phyloP scores from a whole-genome alignment of 1,140 invertebrate species.

The Riptortus pedestris region DNA sequence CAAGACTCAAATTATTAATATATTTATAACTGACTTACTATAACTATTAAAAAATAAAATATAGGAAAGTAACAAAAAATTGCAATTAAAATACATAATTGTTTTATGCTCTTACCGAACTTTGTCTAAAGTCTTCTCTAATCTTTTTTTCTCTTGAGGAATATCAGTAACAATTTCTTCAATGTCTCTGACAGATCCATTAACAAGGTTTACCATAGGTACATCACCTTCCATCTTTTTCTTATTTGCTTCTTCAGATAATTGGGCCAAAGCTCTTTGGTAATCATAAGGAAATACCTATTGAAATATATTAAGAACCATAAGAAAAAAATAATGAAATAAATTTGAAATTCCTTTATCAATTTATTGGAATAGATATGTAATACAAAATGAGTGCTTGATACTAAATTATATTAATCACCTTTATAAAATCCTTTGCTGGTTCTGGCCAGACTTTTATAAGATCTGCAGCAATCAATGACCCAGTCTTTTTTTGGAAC shows the following conservation, averaged over 20 bases:
- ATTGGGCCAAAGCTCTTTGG: constrained; percentile 73
- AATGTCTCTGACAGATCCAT: constrained; percentile 59
- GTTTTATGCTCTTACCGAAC: constrained; percentile 51
- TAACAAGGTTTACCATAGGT: constrained; percentile 36
- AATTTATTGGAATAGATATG: no score
- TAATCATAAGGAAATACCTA: constrained; percentile 94
- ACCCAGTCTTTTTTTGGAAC: constrained; percentile 84
- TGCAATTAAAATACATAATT: background rate
- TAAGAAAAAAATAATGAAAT: background rate
- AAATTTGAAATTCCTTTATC: no score
- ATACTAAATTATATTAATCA: constrained; percentile 25
- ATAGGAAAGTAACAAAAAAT: background rate
- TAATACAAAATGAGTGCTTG: background rate
- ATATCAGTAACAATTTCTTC: constrained; percentile 73
- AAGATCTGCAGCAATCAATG: constrained; percentile 67
- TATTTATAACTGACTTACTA: background rate
- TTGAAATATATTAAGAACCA: constrained; percentile 13
- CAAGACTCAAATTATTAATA: no score
- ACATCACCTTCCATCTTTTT: constrained; percentile 38
- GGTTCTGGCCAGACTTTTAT: constrained; percentile 72
- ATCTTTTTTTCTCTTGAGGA: constrained; percentile 61
- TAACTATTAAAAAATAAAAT: no score
- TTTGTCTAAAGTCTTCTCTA: constrained; percentile 79
- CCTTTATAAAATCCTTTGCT: constrained; percentile 80
- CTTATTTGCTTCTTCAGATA: constrained; percentile 47